Conservation (phyloP, 2,888 invertebrate genomes). For the Metallyticus violacea region DNA sequence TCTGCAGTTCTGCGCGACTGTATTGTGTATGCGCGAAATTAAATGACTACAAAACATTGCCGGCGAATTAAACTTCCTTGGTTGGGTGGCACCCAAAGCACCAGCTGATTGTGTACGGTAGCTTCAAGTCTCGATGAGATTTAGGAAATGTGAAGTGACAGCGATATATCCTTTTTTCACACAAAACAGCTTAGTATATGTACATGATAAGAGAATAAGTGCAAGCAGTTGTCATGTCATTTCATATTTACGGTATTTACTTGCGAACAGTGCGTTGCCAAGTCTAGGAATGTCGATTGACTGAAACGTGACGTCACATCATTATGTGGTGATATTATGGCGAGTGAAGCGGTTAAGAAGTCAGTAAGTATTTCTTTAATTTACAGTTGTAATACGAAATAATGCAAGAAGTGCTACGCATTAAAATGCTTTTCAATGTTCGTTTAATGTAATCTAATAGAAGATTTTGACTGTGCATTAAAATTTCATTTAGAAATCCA, state of each 20-base stretch:
- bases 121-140: background rate
- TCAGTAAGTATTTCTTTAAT: slow-evolving; percentile 29
- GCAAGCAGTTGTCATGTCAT: background rate
- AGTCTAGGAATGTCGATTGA: slow-evolving; percentile 32
- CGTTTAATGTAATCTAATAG: background rate
- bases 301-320: slow-evolving; percentile 32
- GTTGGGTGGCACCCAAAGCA: slow-evolving; percentile 19
- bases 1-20: background rate
- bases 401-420: slow-evolving; percentile 24
- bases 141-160: slow-evolving; percentile 6
- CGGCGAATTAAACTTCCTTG: slow-evolving; percentile 26
- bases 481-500: slow-evolving; percentile 35
- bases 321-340: slow-evolving; percentile 33
- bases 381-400: slow-evolving; percentile 28
- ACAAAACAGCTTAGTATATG: background rate
- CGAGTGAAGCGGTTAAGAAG: slow-evolving; percentile 32
- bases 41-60: slow-evolving; percentile 6
- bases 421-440: background rate
- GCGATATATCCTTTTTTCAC: background rate
- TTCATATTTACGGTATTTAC: background rate
- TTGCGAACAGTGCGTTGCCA: slow-evolving; percentile 21
- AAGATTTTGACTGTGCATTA: slow-evolving; percentile 18
- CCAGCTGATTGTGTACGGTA: slow-evolving; percentile 23
- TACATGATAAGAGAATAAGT: background rate
- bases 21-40: slow-evolving; percentile 10